Evolutionary conservation across 2,888 invertebrate genomes (phyloP), one percentile per base, ranked within the genome.

Genomic region (Mermis nigrescens): DNA sequence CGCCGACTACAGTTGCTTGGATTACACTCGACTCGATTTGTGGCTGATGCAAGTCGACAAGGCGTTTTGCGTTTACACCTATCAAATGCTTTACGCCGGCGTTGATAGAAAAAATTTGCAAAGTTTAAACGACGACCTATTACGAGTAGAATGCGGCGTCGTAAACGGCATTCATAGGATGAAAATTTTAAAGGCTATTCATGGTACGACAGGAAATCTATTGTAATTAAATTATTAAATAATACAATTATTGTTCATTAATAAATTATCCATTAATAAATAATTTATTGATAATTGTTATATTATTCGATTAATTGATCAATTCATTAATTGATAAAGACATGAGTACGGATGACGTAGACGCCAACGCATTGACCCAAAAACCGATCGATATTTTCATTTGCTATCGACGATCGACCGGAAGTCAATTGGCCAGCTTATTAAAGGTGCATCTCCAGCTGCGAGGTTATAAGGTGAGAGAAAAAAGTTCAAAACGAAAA

Each of bases 401-500:
- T 66, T 92, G 92, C 76, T 95, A 95, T 72, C 79, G 94, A 66
- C 80, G 94, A 70, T 90, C 91, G 2, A 94, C 89, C 73, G 94
- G 94, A 56, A n/a, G n/a, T n/a, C n/a, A n/a, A n/a, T n/a, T n/a
- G n/a, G n/a, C n/a, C n/a, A n/a, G n/a, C n/a, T n/a, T 92, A 45
- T 66, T 94, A 63, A 94, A 94, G 78, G 94, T 95, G 48, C 94
- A 94, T 72, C 79, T 95, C 56, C 89, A 92, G 74, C 76, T 94
- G 62, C 79, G 90, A 69, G 91, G 91, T 0, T 94, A 91, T 76
- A n/a, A n/a, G n/a, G n/a, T n/a, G n/a, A n/a, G n/a, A n/a, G n/a
- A n/a, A n/a, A n/a, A n/a, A n/a, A n/a, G n/a, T n/a, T n/a, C n/a
- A n/a, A n/a, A n/a, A n/a, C n/a, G n/a, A n/a, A n/a, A n/a, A n/a